These are phyloP conservation scores for Sander vitreus DNA, from an alignment of 2,113 vertebrate genomes.

Conservation along the genomic window DNA sequence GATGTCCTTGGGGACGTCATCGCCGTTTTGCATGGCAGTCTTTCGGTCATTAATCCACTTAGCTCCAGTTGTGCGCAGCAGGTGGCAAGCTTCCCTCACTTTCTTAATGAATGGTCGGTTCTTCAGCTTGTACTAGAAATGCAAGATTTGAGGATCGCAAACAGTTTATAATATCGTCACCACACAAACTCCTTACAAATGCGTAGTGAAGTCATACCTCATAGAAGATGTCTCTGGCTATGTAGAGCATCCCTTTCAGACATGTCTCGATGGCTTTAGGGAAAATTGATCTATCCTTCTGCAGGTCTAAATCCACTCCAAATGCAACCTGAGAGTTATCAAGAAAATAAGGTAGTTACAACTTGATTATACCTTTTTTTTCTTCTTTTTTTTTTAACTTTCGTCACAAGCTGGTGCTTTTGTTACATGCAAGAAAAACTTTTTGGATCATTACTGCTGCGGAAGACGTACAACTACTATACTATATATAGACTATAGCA, in stretches of 20 bases:
- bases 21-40: slow-evolving; percentile 83
- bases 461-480: neutral
- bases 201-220: slow-evolving; percentile 71
- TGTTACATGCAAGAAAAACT: neutral
- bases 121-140: slow-evolving; percentile 82
- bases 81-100: slow-evolving; percentile 80
- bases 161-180: slow-evolving; percentile 22
- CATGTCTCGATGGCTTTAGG: slow-evolving; percentile 84
- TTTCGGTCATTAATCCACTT: slow-evolving; percentile 87
- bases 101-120: slow-evolving; percentile 84
- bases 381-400: neutral
- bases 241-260: slow-evolving; percentile 83
- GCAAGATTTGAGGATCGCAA: neutral
- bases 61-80: slow-evolving; percentile 88
- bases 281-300: slow-evolving; percentile 78
- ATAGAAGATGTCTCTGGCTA: slow-evolving; percentile 71
- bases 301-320: slow-evolving; percentile 88
- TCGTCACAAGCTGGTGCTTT: neutral
- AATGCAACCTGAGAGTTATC: slow-evolving; percentile 86
- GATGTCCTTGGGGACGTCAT: slow-evolving; percentile 88
- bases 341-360: neutral
- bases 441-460: neutral
- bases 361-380: neutral
- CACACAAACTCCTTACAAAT: neutral
- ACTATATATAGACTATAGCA: no score